phyloP scores from a whole-genome alignment of 2,888 invertebrate genomes.

The Drosophila nr. fundita region DNA sequence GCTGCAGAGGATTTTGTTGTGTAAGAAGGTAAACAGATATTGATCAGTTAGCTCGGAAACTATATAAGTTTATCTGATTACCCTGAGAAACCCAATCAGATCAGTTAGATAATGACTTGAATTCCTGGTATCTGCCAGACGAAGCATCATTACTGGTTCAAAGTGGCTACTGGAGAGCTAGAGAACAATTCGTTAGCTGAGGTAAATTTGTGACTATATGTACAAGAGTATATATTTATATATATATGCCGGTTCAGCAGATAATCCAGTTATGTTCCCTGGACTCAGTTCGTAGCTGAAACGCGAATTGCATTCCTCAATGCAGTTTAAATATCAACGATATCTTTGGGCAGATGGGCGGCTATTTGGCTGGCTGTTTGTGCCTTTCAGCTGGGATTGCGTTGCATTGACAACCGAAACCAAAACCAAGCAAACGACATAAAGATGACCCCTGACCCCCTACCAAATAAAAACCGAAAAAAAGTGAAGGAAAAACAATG shows the following conservation, averaged over 20 bases:
- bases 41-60: too few species aligned
- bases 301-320: not conserved
- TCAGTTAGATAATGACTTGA: not conserved
- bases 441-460: not conserved
- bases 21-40: not conserved
- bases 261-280: not conserved
- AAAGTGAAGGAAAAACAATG: conserved; percentile 16
- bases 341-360: conserved; percentile 15
- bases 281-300: not conserved
- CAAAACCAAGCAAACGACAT: not conserved
- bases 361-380: conserved; percentile 3
- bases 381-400: not conserved
- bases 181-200: not conserved
- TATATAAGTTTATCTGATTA: too few species aligned
- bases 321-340: conserved; percentile 17
- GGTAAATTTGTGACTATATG: not conserved
- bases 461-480: too few species aligned
- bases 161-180: not conserved
- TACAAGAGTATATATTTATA: not conserved
- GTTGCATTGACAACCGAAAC: conserved; percentile 31
- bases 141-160: not conserved
- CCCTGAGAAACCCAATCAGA: not conserved
- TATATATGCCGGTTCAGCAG: not conserved
- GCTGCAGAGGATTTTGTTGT: not conserved
- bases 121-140: not conserved